Evolutionary conservation across 2,113 vertebrate species (phyloP), one percentile per base, ranked within the genome.

Genomic region (Gorsachius goisagi): DNA sequence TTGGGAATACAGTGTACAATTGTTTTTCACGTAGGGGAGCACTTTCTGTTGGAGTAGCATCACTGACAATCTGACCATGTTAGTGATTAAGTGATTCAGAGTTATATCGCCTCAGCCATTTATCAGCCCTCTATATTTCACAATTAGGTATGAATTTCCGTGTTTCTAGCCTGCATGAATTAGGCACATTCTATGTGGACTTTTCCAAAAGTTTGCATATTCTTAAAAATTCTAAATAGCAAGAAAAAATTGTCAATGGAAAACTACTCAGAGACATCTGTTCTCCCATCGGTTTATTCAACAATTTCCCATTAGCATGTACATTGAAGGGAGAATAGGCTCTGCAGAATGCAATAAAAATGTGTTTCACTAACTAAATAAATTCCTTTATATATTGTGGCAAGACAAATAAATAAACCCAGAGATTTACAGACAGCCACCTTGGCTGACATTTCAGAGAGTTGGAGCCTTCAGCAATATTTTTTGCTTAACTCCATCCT

Each of bases 321-420:
- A 82, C 58, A 77, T 84, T 81, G 71, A 97, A 94, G 63, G 64
- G 85, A 95, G 84, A 96, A 94, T 59, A 89, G 78, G 21, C 67
- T 91, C 85, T 95, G 86, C 90, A 96, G 81, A 96, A 97, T 45
- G 72, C 85, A 96, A 95, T 88, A 96, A 97, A 97, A 96, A 95
- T 83, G 74, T 22, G 30, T 75, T 93, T 97, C 85, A 71, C 95
- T 93, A 92, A 95, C 95, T 87, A 95, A 94, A 91, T 95, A 96
- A 97, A 97, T 95, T 95, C 95, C 89, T 92, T 97, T 91, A 96
- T 88, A 96, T 95, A 97, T 96, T 96, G 86, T 96, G 96, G 93
- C 90, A 96, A 95, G 93, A 95, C 96, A 97, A 97, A 96, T 94
- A 97, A 97, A 96, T 94, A 95, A 96, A 93, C 77, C 72, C 84